Conservation (phyloP, 2,113 vertebrate genomes). For the Caretta caretta region DNA sequence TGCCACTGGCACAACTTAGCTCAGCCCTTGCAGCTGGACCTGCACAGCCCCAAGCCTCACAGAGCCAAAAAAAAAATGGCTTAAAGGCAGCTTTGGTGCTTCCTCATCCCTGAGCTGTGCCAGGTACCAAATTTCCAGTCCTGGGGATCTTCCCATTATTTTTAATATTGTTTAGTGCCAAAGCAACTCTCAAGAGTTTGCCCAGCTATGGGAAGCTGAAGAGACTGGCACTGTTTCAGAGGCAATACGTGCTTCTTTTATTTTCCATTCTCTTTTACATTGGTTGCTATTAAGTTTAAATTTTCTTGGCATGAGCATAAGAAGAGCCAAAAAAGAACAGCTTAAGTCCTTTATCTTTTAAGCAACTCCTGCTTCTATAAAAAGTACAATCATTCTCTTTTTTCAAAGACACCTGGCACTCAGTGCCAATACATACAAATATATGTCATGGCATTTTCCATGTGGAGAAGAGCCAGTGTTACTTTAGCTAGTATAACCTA, state of each 20-base stretch:
- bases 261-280: neutral
- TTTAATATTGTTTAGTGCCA: neutral
- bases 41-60: neutral
- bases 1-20: neutral
- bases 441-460: neutral
- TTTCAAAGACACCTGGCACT: fast-evolving
- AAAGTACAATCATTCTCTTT: fast-evolving
- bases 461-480: neutral
- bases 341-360: neutral
- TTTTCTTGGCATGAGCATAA: neutral
- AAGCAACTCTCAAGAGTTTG: neutral
- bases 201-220: neutral
- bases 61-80: neutral
- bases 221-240: neutral
- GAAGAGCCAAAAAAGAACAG: neutral
- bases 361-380: neutral
- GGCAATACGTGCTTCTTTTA: neutral
- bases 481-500: neutral
- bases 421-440: neutral
- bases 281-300: neutral
- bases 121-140: neutral
- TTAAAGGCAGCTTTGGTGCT: fast-evolving
- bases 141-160: neutral
- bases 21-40: neutral
- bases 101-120: neutral